These are phyloP conservation scores for Exocentrus adspersus DNA, from an alignment of 2,888 invertebrate genomes.

Conservation along the genomic window DNA sequence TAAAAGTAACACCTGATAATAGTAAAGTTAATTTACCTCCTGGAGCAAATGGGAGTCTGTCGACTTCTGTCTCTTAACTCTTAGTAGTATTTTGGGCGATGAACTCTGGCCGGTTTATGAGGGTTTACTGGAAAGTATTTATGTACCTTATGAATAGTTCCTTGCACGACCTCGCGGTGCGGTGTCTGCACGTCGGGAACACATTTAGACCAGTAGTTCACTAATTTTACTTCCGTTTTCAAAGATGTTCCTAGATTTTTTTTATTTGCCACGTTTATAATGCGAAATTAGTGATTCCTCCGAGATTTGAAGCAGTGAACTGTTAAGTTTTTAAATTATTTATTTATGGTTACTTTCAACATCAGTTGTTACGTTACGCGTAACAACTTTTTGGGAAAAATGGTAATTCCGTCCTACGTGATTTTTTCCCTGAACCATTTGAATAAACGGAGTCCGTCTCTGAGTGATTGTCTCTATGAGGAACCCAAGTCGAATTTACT, in stretches of 20 bases:
- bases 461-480: constrained; percentile 59
- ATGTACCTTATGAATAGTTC: constrained; percentile 48
- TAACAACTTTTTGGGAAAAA: constrained; percentile 37
- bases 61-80: too few species aligned
- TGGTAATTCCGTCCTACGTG: constrained; percentile 48
- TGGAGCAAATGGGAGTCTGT: constrained; percentile 23
- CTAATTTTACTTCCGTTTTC: too few species aligned
- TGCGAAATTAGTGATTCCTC: too few species aligned
- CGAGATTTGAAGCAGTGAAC: too few species aligned
- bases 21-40: too few species aligned
- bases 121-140: constrained; percentile 51
- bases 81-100: constrained; percentile 45
- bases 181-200: constrained; percentile 16
- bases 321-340: too few species aligned
- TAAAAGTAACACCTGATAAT: too few species aligned
- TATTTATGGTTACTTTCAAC: constrained; percentile 34
- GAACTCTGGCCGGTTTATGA: constrained; percentile 39
- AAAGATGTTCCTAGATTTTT: too few species aligned
- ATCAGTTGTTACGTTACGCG: constrained; percentile 26
- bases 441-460: constrained; percentile 52
- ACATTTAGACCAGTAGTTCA: too few species aligned
- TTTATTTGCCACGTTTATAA: too few species aligned
- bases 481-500: constrained; percentile 48
- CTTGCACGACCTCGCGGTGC: constrained; percentile 26
- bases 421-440: constrained; percentile 32